Evolutionary conservation across 2,113 vertebrate species (phyloP).

Genomic region (Pygoscelis antarcticus): DNA sequence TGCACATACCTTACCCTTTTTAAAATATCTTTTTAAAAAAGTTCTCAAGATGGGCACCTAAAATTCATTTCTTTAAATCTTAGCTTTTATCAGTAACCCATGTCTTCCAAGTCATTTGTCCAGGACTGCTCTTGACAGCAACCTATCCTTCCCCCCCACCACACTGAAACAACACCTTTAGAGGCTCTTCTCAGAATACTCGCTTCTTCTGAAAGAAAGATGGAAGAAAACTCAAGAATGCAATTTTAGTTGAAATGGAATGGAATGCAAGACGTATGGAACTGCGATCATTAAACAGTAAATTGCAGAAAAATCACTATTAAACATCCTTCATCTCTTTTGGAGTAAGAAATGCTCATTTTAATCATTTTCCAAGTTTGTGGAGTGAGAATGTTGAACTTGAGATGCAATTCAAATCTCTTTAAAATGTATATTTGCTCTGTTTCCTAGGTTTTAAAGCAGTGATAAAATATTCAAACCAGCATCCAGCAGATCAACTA

Average conservation of each 20-base stretch:
- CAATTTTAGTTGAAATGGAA: slow-evolving; percentile 3
- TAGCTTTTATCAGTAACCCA: slow-evolving; percentile 18
- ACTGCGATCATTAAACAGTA: not conserved
- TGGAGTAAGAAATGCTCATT: not conserved
- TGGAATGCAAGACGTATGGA: not conserved
- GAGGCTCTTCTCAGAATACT: slow-evolving; percentile 43
- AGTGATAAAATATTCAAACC: not conserved
- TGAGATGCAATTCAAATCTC: not conserved
- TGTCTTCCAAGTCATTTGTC: slow-evolving; percentile 35
- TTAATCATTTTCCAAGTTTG: not conserved
- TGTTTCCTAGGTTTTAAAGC: not conserved
- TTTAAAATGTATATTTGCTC: not conserved
- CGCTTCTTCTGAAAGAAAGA: slow-evolving; percentile 61
- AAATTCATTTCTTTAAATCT: not conserved
- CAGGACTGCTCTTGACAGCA: slow-evolving; percentile 27
- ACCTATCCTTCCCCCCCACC: slow-evolving; percentile 29
- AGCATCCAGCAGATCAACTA: not conserved
- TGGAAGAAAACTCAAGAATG: slow-evolving; percentile 52
- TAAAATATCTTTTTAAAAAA: not conserved
- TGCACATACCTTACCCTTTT: slow-evolving; percentile 13
- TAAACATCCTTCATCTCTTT: not conserved
- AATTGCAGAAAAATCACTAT: not conserved
- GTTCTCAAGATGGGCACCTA: not conserved
- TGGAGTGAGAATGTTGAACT: not conserved
- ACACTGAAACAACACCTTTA: slow-evolving; percentile 46